These are phyloP conservation scores for Origma solitaria DNA, from an alignment of 2,113 vertebrate genomes.

Conservation along the genomic window DNA sequence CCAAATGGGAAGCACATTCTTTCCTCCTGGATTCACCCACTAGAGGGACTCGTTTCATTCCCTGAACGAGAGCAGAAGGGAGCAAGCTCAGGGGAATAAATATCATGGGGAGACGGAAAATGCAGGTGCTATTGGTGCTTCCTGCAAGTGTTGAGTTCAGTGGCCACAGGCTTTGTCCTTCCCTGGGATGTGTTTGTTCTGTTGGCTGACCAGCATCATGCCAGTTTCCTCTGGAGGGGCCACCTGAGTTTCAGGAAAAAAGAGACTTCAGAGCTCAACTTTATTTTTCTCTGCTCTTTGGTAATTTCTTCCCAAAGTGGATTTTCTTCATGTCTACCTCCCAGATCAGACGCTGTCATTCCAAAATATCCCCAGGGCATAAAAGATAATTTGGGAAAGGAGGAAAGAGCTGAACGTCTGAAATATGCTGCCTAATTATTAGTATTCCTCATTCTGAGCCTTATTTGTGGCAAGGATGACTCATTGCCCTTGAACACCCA, in stretches of 20 bases:
- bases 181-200: not conserved
- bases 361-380: not conserved
- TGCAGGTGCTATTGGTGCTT: not conserved
- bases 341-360: not conserved
- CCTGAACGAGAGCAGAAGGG: not conserved
- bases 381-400: constrained; percentile 2
- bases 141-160: not conserved
- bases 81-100: not conserved
- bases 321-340: not conserved
- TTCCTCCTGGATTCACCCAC: not conserved
- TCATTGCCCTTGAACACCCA: constrained; percentile 50
- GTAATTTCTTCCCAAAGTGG: not conserved
- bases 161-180: not conserved
- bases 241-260: not conserved
- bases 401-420: constrained; percentile 10
- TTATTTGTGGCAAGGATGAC: constrained; percentile 29
- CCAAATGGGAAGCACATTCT: not conserved
- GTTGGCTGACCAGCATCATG: not conserved
- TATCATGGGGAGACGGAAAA: not conserved
- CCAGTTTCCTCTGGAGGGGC: not conserved
- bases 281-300: not conserved
- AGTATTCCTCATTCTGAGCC: constrained; percentile 5
- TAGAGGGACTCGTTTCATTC: not conserved
- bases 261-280: not conserved
- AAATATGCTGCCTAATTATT: constrained; percentile 39